Base-by-base conservation (phyloP, 64 coral and sea anemone genomes). In the Orbicella faveolata region DNA sequence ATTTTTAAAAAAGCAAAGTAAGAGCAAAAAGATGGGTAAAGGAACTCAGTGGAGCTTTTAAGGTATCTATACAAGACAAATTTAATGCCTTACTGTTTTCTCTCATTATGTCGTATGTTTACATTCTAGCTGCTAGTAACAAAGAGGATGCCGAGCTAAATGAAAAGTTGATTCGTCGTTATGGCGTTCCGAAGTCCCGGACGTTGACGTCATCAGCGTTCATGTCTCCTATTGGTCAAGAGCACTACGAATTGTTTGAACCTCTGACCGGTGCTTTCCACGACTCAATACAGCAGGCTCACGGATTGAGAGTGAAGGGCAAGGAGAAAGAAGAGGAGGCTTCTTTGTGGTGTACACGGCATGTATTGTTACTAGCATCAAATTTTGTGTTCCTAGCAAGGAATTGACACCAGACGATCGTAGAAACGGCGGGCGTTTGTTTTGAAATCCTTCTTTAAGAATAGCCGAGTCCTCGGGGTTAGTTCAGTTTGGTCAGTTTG, bases 221-320 rank as follows among this genome's bases (percentile, higher is more conserved):
- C 81, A 90, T 65, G 39, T 93, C 97, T 35, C 90, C 96, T 1
- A 95, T 99, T 80, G 91, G 97, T 65, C 62, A 73, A 39, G 94
- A 99, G 20, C 97, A 93, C 23, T 96, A 95, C 79, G 86, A 83
- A 78, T 52, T 92, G 20, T 99, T 93, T 48, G 88, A 94, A 21
- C 94, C 94, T 39, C 77, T 99, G 79, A 68, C 67, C 5, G 89
- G 84, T 69, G 63, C 84, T 80, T 84, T 89, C 54, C 91, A 96
- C 35, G 36, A 79, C 8, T 55, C 13, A 21, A 53, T 96, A 52
- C 88, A 88, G n/a, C 63, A 75, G 70, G 79, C 84, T 34, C 67
- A 57, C 59, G 90, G 90, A 55, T 34, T 93, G 30, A 85, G 23
- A 13, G 69, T 74, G 39, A 35, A 20, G 23, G 78, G 62, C 55